These are phyloP conservation scores for Pollenia griseotomentosa DNA, from an alignment of 2,888 invertebrate genomes.

Conservation along the genomic window DNA sequence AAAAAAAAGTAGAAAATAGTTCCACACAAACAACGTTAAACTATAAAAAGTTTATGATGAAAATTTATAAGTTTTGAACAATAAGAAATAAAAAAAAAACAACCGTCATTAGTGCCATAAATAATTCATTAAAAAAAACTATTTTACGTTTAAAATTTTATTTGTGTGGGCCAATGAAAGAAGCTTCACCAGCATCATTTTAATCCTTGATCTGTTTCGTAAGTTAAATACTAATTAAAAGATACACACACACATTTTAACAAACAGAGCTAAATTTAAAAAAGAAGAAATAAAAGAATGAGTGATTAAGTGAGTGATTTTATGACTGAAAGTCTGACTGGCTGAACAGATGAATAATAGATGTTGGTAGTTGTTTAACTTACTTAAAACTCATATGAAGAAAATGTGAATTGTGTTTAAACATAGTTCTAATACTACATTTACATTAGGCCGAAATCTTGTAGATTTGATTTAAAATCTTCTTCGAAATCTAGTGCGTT, in stretches of 20 bases:
- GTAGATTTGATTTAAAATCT: no score
- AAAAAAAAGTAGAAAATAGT: background rate
- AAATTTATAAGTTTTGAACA: slow-evolving; percentile 23
- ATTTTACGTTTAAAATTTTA: background rate
- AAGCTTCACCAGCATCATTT: background rate
- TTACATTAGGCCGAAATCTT: no score
- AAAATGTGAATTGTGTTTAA: no score
- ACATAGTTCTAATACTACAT: no score
- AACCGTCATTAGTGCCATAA: slow-evolving; percentile 41
- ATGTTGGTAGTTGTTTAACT: no score
- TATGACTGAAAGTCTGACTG: no score
- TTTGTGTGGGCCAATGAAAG: slow-evolving; percentile 14
- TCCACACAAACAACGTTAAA: background rate
- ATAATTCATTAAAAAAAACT: slow-evolving; percentile 55
- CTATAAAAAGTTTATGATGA: slow-evolving; percentile 37
- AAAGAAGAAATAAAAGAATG: background rate
- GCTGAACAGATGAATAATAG: no score
- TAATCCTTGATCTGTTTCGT: slow-evolving; percentile 58
- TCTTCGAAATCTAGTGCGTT: no score
- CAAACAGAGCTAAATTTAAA: background rate
- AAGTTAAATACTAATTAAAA: slow-evolving; percentile 62
- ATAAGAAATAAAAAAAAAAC: slow-evolving; percentile 16
- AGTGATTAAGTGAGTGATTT: background rate
- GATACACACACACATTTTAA: slow-evolving; percentile 29
- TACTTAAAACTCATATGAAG: no score